These are phyloP conservation scores for Acropternis orthonyx DNA, from an alignment of 2,797 vertebrate species.

Conservation along the genomic window DNA sequence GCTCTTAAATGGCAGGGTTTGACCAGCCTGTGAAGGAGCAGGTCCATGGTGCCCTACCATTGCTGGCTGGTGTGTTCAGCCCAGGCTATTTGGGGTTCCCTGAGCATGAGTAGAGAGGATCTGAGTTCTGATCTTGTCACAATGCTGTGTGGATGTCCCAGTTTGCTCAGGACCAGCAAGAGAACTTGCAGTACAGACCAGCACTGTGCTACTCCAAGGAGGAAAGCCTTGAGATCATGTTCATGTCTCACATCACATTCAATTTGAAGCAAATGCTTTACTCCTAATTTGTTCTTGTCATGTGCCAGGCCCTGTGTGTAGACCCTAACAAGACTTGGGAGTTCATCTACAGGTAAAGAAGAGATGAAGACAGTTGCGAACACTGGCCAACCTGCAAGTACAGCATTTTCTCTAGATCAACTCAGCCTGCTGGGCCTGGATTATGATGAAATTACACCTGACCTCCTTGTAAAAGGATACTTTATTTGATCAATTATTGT, in stretches of 20 bases:
- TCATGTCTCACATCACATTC: not conserved
- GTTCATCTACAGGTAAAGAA: not conserved
- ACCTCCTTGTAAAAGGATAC: conserved; percentile 24
- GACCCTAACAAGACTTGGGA: not conserved
- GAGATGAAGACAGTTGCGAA: not conserved
- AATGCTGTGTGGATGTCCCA: not conserved
- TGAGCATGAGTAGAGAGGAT: not conserved
- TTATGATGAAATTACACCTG: conserved; percentile 58
- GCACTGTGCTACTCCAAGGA: not conserved
- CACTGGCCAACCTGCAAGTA: not conserved
- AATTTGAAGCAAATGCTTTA: not conserved
- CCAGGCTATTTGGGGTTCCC: not conserved
- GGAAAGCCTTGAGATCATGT: not conserved
- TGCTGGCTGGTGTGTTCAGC: not conserved
- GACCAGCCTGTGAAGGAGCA: not conserved
- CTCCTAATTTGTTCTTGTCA: not conserved
- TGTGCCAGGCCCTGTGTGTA: not conserved
- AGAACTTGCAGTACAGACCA: not conserved
- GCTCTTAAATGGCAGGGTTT: not conserved
- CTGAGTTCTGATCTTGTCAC: not conserved
- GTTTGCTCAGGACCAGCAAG: not conserved
- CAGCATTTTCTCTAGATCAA: not conserved
- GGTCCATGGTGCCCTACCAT: not conserved
- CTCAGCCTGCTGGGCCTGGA: not conserved
- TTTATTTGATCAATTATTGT: conserved; percentile 52